phyloP scores from a whole-genome alignment of 2,888 invertebrate genomes.

The Euzophera pinguis region DNA sequence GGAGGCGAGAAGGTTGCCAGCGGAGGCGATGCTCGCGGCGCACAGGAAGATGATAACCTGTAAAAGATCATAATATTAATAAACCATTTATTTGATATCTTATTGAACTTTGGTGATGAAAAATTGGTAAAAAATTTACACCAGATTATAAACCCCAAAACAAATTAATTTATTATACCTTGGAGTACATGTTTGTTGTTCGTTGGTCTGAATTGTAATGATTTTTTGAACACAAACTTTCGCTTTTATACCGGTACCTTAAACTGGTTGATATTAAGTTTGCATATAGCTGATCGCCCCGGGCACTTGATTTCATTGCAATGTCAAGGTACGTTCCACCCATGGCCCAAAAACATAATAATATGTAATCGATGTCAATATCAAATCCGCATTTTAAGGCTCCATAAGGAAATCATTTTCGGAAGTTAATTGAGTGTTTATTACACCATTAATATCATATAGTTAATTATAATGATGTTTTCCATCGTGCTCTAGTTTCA shows the following conservation, averaged over 20 bases:
- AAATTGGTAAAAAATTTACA: no score
- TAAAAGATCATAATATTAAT: neutral
- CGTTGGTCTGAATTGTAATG: conserved; percentile 59
- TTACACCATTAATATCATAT: neutral
- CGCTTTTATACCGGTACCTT: conserved; percentile 64
- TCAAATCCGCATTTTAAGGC: conserved; percentile 12
- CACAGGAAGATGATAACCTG: conserved; percentile 79
- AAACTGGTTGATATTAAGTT: conserved; percentile 57
- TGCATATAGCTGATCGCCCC: conserved; percentile 28
- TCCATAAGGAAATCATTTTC: conserved; percentile 28
- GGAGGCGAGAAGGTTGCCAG: conserved; percentile 74
- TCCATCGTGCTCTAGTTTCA: neutral
- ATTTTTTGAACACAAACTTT: conserved; percentile 56
- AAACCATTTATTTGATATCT: no score
- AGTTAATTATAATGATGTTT: neutral
- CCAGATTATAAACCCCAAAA: conserved; percentile 1
- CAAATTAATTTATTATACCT: conserved; percentile 50
- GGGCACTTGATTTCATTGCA: conserved; percentile 55
- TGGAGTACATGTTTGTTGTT: conserved; percentile 70
- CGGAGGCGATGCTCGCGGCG: conserved; percentile 80
- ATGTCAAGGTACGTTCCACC: conserved; percentile 60
- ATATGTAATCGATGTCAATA: conserved; percentile 19
- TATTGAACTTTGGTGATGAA: no score
- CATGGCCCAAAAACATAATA: conserved; percentile 26
- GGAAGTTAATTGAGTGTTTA: conserved; percentile 15